Base-by-base conservation (phyloP, 2,888 invertebrate species). In the Watsonalla cultraria region DNA sequence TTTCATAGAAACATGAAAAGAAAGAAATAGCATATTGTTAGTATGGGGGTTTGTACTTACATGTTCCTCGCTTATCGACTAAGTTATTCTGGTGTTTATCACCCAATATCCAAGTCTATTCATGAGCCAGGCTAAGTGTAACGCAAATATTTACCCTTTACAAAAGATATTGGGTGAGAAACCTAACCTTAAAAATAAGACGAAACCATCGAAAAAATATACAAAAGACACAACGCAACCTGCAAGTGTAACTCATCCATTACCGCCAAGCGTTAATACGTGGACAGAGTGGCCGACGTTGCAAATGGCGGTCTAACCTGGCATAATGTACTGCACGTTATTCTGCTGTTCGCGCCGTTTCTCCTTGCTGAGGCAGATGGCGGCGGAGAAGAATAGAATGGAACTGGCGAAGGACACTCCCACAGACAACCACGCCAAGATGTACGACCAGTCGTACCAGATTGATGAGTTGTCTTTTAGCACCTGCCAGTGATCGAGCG, bases 281-380 rank as follows among this genome's bases (percentile, higher is more conserved):
- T 54, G 55, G 56, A 59, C 66, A 68, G 70, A 60, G 70, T 71
- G 68, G 68, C 70, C 63, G 68, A 66, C 63, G 59, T 54, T 55
- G 54, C 74, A 76, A 49, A 81, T 82, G 83, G 84, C 86, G 81
- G 83, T 78, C 90, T 92, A 92, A 96, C 96, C 96, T 94, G 96
- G 96, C 95, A 96, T 96, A 78, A 96, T 95, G 92, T 96, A 96
- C 88, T 96, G 96, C 92, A 96, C 94, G 86, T 96, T 96, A 79
- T 94, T 93, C 76, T 93, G 92, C 68, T 93, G 93, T 78, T 95
- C 95, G 67, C 93, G 93, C 62, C 93, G 94, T 71, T 94, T 94
- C 85, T 96, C 96, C 84, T 93, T 93, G 79, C 94, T 92, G 70
- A 96, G 92, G 84, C 95, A 96, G 80, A 94, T 93, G 63, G 95